phyloP scores from a whole-genome alignment of 2,888 invertebrate species.

The Pyrochroa serraticornis region DNA sequence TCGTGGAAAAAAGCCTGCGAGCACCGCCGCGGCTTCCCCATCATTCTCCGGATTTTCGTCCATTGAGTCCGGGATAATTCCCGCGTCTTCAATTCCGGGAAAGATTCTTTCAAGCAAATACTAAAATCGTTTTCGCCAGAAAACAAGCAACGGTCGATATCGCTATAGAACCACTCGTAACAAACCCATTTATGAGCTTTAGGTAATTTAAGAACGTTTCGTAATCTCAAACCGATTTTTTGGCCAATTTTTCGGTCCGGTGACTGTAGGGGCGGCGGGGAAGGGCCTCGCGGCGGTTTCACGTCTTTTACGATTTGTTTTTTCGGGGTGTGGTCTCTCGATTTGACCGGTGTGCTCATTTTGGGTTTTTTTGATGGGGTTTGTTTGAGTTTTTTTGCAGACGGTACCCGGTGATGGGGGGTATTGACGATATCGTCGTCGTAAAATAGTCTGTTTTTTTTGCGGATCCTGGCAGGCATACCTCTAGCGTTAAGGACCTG shows the following conservation, averaged over 20 bases:
- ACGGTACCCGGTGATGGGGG: constrained; percentile 74
- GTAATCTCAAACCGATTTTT: constrained; percentile 83
- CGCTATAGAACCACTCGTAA: constrained; percentile 99
- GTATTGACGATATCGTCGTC: constrained; percentile 88
- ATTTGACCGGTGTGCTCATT: constrained; percentile 37
- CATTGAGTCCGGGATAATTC: constrained; percentile 89
- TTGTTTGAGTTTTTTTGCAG: constrained; percentile 71
- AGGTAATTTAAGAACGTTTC: constrained; percentile 94
- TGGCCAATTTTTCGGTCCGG: constrained; percentile 88
- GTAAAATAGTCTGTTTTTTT: constrained; percentile 83
- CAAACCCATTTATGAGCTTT: constrained; percentile 99
- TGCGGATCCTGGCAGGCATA: constrained; percentile 89
- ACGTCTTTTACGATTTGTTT: constrained; percentile 21
- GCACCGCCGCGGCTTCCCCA: constrained; percentile 96
- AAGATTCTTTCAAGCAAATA: constrained; percentile 90
- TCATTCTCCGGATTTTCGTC: constrained; percentile 92
- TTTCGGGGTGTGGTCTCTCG: constrained; percentile 36
- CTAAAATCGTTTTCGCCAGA: constrained; percentile 96
- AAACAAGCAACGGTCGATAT: constrained; percentile 93
- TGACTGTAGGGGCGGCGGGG: constrained; percentile 61
- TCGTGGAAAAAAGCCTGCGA: constrained; percentile 95
- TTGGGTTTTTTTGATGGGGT: constrained; percentile 60
- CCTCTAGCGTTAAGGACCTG: constrained; percentile 84
- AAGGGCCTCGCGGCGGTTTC: constrained; percentile 47
- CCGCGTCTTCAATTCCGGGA: constrained; percentile 87